phyloP scores from a whole-genome alignment of 2,113 vertebrate genomes.

The Cariama cristata region DNA sequence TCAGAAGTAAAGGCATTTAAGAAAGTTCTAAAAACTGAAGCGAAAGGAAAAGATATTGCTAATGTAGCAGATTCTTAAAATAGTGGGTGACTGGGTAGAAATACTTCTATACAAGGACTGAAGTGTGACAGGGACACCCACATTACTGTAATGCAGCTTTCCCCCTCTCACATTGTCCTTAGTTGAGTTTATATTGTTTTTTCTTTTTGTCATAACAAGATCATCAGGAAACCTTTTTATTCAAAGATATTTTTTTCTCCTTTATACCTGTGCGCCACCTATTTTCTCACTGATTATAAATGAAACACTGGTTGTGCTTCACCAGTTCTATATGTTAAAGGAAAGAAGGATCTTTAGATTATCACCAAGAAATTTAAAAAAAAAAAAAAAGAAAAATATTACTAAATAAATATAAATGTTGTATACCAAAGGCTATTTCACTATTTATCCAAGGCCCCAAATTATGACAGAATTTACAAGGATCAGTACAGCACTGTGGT shows the following conservation, averaged over 20 bases:
- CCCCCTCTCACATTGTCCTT: not conserved
- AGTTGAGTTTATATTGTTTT: not conserved
- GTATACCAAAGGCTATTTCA: not conserved
- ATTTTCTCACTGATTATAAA: not conserved
- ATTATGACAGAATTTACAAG: not conserved
- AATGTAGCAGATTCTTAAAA: not conserved
- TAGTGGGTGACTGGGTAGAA: not conserved
- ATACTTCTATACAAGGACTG: not conserved
- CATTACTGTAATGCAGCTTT: not conserved
- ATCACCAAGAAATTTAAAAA: not conserved
- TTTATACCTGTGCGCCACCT: not conserved
- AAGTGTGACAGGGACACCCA: not conserved
- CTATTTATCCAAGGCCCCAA: not conserved
- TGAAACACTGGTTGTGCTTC: not conserved
- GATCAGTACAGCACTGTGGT: not conserved
- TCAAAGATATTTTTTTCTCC: not conserved
- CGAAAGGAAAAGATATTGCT: fast-evolving
- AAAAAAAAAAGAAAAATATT: not conserved
- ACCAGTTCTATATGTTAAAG: not conserved
- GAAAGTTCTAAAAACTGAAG: not conserved
- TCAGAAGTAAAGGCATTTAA: not conserved
- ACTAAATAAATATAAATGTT: not conserved
- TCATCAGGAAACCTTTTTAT: not conserved
- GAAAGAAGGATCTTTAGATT: not conserved
- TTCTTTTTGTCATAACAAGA: not conserved